Evolutionary conservation across 2,797 vertebrate species (phyloP).

Genomic region (Rhinoraja longicauda): DNA sequence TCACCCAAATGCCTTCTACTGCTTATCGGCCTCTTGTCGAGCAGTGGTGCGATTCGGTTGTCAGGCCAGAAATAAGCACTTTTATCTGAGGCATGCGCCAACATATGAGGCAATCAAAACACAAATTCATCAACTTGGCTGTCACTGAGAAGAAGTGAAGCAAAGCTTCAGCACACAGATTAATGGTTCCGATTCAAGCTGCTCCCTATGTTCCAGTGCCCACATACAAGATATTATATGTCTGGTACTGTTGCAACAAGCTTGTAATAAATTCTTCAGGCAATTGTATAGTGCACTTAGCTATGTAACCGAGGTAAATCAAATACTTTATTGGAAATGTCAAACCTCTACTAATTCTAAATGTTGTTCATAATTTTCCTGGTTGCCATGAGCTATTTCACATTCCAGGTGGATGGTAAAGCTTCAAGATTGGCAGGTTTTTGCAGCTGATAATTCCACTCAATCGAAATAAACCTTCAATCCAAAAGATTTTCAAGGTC

Average conservation of each 20-base stretch:
- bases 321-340: neutral
- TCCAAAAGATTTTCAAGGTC: neutral
- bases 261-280: neutral
- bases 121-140: constrained; percentile 48
- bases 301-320: neutral
- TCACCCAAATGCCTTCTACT: constrained; percentile 36
- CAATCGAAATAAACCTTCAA: constrained; percentile 1
- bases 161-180: constrained; percentile 43
- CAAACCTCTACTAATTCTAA: neutral
- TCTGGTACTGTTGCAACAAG: constrained; percentile 6
- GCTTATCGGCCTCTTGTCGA: constrained; percentile 45
- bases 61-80: constrained; percentile 40
- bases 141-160: constrained; percentile 43
- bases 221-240: constrained; percentile 11
- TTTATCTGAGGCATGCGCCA: constrained; percentile 49
- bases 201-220: constrained; percentile 28
- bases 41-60: constrained; percentile 41
- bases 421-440: neutral
- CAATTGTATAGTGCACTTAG: neutral
- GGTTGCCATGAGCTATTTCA: neutral
- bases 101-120: constrained; percentile 45
- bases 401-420: neutral
- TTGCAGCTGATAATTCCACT: neutral
- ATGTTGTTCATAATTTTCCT: constrained; percentile 5
- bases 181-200: constrained; percentile 44